Evolutionary conservation across 1,140 invertebrate species (phyloP).

Genomic region (Nasonia longicornis): DNA sequence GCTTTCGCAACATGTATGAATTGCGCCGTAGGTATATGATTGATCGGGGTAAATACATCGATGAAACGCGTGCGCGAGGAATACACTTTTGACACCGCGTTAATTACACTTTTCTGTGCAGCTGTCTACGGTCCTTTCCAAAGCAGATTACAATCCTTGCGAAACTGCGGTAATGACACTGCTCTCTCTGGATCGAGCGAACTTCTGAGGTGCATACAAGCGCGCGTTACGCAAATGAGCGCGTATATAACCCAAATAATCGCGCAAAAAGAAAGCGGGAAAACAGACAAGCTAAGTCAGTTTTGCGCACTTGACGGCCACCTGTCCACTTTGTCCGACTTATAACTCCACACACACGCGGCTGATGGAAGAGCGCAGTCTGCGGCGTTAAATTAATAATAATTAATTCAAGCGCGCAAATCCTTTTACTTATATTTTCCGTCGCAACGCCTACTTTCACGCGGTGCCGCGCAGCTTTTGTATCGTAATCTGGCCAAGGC

Average conservation of each 20-base stretch:
- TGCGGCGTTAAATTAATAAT: no score
- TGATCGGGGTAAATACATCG: neutral
- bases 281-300: neutral
- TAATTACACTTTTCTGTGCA: neutral
- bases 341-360: no score
- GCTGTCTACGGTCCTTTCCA: neutral
- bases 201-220: neutral
- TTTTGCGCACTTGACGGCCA: neutral
- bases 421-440: neutral
- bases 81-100: neutral
- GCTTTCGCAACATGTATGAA: neutral
- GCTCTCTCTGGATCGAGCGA: neutral
- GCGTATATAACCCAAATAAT: neutral
- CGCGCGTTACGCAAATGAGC: neutral
- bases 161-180: constrained; percentile 26
- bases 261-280: constrained; percentile 1
- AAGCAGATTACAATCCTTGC: neutral
- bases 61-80: neutral
- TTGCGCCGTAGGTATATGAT: neutral
- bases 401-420: neutral
- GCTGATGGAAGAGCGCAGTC: no score
- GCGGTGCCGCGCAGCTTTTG: constrained; percentile 22
- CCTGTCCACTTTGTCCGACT: no score
- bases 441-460: constrained; percentile 43
- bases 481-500: constrained; percentile 51